Conservation (phyloP, 2,113 vertebrate genomes). For the Aldabrachelys gigantea region DNA sequence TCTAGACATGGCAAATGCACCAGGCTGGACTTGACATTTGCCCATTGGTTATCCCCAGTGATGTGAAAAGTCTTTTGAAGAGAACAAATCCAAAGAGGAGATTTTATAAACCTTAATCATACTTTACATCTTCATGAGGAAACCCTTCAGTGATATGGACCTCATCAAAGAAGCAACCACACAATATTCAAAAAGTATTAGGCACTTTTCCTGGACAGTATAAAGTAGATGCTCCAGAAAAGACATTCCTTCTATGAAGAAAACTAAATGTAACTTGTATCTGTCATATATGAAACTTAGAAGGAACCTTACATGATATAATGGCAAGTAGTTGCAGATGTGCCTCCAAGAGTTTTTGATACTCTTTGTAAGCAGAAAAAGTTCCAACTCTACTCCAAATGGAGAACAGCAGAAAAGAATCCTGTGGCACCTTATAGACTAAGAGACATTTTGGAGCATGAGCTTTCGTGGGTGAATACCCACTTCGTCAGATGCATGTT, state of each 20-base stretch:
- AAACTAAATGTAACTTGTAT: background rate
- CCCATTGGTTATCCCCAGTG: background rate
- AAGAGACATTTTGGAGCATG: no score
- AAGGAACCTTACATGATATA: background rate
- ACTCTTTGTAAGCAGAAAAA: background rate
- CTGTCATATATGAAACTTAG: background rate
- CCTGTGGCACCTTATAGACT: no score
- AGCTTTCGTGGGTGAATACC: no score
- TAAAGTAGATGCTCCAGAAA: background rate
- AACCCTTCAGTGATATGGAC: background rate
- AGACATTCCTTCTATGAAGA: background rate
- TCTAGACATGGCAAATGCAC: background rate
- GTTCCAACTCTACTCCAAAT: no score
- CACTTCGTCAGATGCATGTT: no score
- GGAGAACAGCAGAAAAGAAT: no score
- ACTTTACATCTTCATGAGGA: background rate
- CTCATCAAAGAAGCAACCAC: background rate
- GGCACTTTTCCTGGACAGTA: background rate
- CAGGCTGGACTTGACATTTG: background rate
- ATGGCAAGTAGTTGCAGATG: background rate
- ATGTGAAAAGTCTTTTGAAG: accelerated
- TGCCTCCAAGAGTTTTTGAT: background rate
- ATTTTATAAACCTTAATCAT: background rate
- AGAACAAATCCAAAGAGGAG: background rate
- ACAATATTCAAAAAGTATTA: background rate